Evolutionary conservation across 2,888 invertebrate species (phyloP).

Genomic region (Helobdella robusta): DNA sequence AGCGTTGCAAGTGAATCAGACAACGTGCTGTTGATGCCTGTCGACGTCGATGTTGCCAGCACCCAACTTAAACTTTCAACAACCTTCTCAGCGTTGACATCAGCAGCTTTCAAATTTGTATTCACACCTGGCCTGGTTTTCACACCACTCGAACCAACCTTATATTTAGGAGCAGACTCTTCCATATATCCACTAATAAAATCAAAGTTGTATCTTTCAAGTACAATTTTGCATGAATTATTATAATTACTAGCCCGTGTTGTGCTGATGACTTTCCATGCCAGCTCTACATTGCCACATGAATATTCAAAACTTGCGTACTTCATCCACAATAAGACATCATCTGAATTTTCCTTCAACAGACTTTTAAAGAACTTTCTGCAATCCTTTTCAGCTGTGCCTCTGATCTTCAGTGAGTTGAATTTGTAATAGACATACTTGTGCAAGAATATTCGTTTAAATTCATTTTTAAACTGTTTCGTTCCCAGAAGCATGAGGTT

Average conservation of each 20-base stretch:
- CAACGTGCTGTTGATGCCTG: too few species aligned
- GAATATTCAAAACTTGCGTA: conserved; percentile 16
- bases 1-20: too few species aligned
- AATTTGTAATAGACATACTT: neutral
- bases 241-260: neutral
- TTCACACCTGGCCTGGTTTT: too few species aligned
- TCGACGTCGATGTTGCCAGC: too few species aligned
- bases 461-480: neutral
- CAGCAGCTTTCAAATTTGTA: too few species aligned
- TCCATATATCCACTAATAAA: too few species aligned
- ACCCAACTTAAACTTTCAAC: too few species aligned
- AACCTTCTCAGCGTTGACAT: too few species aligned
- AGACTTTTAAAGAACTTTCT: conserved; percentile 7
- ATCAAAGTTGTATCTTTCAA: conserved; percentile 9
- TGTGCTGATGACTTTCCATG: conserved; percentile 9
- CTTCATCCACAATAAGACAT: conserved; percentile 14
- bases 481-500: neutral
- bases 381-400: conserved; percentile 10
- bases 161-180: too few species aligned
- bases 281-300: conserved; percentile 3
- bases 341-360: conserved; percentile 17
- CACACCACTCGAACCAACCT: too few species aligned
- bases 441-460: conserved; percentile 3
- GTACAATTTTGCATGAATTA: neutral
- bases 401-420: neutral